phyloP scores from a whole-genome alignment of 2,113 vertebrate genomes.

The Podarcis muralis region DNA sequence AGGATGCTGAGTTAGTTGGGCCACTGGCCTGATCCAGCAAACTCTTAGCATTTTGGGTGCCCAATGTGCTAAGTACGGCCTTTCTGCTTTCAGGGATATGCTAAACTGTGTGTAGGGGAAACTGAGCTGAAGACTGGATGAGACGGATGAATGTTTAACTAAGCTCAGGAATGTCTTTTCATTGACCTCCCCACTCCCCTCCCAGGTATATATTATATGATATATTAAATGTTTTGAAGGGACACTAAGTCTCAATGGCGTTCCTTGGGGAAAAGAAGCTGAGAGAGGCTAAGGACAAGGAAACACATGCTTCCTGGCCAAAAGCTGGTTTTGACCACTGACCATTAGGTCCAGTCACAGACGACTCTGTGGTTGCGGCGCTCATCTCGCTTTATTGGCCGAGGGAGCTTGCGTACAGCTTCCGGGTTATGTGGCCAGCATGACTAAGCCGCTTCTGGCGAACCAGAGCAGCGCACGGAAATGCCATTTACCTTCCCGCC shows the following conservation, averaged over 20 bases:
- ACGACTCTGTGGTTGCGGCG: no score
- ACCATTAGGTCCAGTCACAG: no score
- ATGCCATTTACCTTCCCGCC: no score
- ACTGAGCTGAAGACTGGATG: background rate
- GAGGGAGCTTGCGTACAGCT: no score
- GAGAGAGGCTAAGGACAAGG: background rate
- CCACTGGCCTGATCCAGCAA: no score
- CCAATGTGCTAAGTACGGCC: background rate
- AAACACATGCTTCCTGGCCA: background rate
- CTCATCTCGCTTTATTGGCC: no score
- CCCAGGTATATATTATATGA: no score
- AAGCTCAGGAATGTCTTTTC: background rate
- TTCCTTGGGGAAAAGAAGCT: background rate
- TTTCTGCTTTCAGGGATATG: background rate
- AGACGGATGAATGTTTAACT: background rate
- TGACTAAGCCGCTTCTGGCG: no score
- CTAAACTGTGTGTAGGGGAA: background rate
- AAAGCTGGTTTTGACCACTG: background rate
- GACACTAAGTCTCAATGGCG: background rate
- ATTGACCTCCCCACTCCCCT: background rate
- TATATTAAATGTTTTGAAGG: background rate
- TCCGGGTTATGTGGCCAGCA: no score
- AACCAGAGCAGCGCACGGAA: no score
- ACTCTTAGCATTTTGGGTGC: background rate
- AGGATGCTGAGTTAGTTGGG: no score